Percentiles rank a stretch among this genome's conserved stretches.
Conservation (phyloP, 2,797 vertebrate species). For the Ciconia nigra region DNA sequence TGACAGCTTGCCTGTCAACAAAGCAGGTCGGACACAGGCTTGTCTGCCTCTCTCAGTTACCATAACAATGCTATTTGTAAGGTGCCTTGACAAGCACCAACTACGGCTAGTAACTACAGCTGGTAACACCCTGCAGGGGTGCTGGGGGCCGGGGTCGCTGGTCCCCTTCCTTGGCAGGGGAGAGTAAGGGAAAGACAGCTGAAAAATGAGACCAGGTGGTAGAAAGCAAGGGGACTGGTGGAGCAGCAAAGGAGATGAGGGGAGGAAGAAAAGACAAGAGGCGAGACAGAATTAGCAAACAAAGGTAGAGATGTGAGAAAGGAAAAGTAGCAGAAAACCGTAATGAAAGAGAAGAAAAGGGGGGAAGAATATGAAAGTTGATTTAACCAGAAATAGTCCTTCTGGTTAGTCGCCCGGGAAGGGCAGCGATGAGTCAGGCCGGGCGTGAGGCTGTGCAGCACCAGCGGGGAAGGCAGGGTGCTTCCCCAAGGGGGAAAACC, state of each 20-base stretch:
- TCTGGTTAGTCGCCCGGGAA: neutral
- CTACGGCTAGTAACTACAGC: neutral
- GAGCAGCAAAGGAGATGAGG: neutral
- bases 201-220: neutral
- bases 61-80: neutral
- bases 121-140: rapidly evolving
- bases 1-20: neutral
- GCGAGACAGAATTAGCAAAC: neutral
- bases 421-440: neutral
- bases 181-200: neutral
- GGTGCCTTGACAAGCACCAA: neutral
- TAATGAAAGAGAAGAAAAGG: neutral
- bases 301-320: neutral
- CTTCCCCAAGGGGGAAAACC: neutral
- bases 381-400: neutral
- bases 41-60: neutral
- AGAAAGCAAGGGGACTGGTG: neutral
- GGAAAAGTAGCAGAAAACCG: neutral
- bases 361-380: neutral
- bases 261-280: neutral
- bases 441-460: neutral
- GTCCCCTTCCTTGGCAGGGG: neutral
- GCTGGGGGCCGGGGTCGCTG: rapidly evolving
- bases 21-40: neutral
- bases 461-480: neutral